Evolutionary conservation across 2,113 vertebrate genomes (phyloP).

Genomic region (Pampusana beccarii): DNA sequence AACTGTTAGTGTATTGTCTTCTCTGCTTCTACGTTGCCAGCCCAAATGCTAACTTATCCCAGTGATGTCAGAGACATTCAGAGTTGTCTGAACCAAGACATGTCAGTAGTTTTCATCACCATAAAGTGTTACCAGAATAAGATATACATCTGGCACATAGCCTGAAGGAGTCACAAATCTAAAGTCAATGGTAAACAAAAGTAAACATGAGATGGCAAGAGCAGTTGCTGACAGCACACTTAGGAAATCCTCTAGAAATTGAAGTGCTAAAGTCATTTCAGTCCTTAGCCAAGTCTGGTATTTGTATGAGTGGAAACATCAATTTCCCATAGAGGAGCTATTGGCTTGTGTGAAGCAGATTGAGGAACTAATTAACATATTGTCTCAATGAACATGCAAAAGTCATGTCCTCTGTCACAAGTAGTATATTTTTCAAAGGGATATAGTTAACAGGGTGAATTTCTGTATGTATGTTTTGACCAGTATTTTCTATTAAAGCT

Average conservation of each 20-base stretch:
- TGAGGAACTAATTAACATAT: not conserved
- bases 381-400: not conserved
- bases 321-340: not conserved
- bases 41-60: slow-evolving; percentile 8
- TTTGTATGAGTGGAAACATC: not conserved
- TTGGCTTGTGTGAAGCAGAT: not conserved
- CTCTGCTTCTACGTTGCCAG: slow-evolving; percentile 11
- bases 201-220: not conserved
- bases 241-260: not conserved
- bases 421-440: not conserved
- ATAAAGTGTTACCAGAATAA: not conserved
- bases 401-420: not conserved
- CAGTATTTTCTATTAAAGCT: not conserved
- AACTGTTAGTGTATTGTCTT: not conserved
- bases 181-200: not conserved
- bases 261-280: not conserved
- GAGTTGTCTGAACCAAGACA: not conserved
- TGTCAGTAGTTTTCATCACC: not conserved
- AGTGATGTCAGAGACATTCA: not conserved
- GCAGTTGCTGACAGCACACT: not conserved
- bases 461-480: not conserved
- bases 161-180: not conserved
- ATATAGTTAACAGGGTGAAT: not conserved
- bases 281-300: not conserved
- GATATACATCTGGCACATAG: not conserved